A percentile compares a stretch with the other conserved stretches of the same genome.
phyloP scores from a whole-genome alignment of 1,140 invertebrate species.

The Aphelinus certus region DNA sequence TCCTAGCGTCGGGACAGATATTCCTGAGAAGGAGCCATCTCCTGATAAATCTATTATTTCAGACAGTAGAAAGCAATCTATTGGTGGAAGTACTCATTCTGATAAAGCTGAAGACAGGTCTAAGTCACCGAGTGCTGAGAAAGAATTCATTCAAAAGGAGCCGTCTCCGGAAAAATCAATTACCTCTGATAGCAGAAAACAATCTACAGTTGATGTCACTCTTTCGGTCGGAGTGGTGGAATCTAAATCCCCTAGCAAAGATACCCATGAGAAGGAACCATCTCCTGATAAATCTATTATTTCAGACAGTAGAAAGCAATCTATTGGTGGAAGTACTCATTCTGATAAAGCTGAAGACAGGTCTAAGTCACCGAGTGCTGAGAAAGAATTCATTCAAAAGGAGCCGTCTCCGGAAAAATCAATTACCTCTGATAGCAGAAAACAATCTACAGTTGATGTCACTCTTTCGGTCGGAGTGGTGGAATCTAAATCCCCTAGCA shows the following conservation, averaged over 20 bases:
- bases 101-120: not conserved
- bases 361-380: conserved; percentile 39
- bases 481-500: conserved; percentile 12
- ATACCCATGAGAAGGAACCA: conserved; percentile 22
- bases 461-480: too few species aligned
- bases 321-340: too few species aligned
- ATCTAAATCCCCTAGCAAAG: conserved; percentile 10
- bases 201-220: not conserved
- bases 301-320: too few species aligned
- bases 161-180: not conserved
- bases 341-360: conserved; percentile 18
- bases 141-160: conserved; percentile 27
- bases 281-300: not conserved
- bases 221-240: not conserved
- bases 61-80: too few species aligned
- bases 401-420: not conserved
- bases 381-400: conserved; percentile 21
- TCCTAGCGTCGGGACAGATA: conserved; percentile 13
- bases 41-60: not conserved
- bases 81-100: too few species aligned
- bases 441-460: not conserved
- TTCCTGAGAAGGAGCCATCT: not conserved
- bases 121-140: conserved; percentile 15
- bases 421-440: not conserved
- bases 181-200: not conserved